Percentiles rank a stretch among this genome's conserved stretches.
Evolutionary conservation across 2,113 vertebrate genomes (phyloP).

Genomic region (Xiphophorus maculatus): DNA sequence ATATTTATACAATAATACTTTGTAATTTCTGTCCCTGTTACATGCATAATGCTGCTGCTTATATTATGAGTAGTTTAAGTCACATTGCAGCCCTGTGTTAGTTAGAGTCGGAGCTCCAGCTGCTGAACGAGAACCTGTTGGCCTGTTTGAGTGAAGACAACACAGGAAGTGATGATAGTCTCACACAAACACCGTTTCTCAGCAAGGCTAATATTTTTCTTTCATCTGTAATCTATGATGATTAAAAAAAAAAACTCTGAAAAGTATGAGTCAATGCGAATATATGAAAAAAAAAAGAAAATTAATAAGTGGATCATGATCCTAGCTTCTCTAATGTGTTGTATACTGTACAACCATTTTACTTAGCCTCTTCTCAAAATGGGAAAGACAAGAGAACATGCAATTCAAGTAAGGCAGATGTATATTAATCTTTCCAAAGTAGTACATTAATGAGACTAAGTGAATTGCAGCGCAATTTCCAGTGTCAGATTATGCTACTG

Average conservation of each 20-base stretch:
- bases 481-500: too few relatives aligned
- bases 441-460: too few relatives aligned
- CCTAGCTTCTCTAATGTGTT: too few relatives aligned
- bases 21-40: neutral
- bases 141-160: constrained; percentile 12
- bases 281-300: neutral
- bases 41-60: neutral
- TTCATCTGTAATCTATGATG: neutral
- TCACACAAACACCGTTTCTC: constrained; percentile 1
- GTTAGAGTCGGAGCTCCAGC: neutral
- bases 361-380: too few relatives aligned
- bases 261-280: neutral
- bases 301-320: neutral
- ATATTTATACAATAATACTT: neutral
- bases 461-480: too few relatives aligned
- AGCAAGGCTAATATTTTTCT: neutral
- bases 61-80: neutral
- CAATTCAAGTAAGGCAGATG: too few relatives aligned
- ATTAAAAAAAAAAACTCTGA: neutral
- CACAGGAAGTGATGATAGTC: constrained; percentile 18
- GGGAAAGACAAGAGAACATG: too few relatives aligned
- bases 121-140: constrained; percentile 30
- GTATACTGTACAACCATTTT: too few relatives aligned
- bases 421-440: too few relatives aligned
- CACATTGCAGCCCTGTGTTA: neutral